Conservation (phyloP, 2,888 invertebrate genomes). For the Pseudanteris insignis region DNA sequence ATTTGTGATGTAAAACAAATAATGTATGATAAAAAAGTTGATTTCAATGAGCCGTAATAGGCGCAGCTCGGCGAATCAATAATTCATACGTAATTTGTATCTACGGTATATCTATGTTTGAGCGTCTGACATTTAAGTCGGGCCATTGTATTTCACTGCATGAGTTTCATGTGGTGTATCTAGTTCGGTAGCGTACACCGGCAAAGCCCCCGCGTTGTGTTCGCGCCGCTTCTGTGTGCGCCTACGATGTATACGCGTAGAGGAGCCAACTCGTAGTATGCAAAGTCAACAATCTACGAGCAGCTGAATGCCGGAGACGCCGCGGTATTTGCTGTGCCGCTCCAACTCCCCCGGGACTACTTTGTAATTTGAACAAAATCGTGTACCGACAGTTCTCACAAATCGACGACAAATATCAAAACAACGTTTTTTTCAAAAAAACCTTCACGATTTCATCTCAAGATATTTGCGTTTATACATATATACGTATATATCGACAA, state of each 20-base stretch:
- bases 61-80: slow-evolving; percentile 17
- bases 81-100: slow-evolving; percentile 28
- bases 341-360: too few species aligned
- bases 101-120: slow-evolving; percentile 15
- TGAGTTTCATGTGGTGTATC: slow-evolving; percentile 26
- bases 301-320: slow-evolving; percentile 30
- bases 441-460: too few species aligned
- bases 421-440: slow-evolving; percentile 42
- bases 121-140: slow-evolving; percentile 16
- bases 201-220: too few species aligned
- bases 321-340: slow-evolving; percentile 31
- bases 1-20: too few species aligned
- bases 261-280: slow-evolving; percentile 40
- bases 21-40: too few species aligned
- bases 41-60: slow-evolving; percentile 8
- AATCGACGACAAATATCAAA: slow-evolving; percentile 52
- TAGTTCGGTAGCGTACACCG: too few species aligned
- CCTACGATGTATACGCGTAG: too few species aligned
- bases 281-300: slow-evolving; percentile 45
- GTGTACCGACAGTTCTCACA: slow-evolving; percentile 42
- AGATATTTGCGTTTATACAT: too few species aligned
- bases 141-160: slow-evolving; percentile 25
- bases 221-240: too few species aligned
- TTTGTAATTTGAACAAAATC: slow-evolving; percentile 27
- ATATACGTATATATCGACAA: slow-evolving; percentile 24